Evolutionary conservation across 2,888 invertebrate genomes (phyloP).

Genomic region (Geotrupes spiniger): DNA sequence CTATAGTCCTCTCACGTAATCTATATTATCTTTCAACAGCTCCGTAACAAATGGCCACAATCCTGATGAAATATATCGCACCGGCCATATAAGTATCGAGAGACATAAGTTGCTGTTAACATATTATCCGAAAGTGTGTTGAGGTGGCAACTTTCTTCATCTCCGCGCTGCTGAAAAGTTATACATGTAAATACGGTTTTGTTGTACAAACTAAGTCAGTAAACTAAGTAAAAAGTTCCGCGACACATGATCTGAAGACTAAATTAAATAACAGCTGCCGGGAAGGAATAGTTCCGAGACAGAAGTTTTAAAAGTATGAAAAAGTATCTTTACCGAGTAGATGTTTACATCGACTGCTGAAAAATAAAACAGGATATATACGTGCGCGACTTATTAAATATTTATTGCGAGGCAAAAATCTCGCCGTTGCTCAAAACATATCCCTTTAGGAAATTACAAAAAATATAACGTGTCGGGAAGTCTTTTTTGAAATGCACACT

Average conservation of each 20-base stretch:
- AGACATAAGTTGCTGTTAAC: neutral
- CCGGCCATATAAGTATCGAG: neutral
- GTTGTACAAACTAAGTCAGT: conserved; percentile 5
- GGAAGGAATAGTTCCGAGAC: conserved; percentile 1
- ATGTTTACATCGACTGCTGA: conserved; percentile 1
- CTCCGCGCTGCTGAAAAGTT: neutral
- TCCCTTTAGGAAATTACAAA: too few relatives aligned
- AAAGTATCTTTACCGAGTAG: neutral
- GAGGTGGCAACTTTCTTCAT: conserved; percentile 2
- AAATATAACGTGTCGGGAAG: too few relatives aligned
- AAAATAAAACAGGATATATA: conserved; percentile 3
- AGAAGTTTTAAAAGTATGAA: conserved; percentile 1
- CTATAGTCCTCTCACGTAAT: conserved; percentile 37
- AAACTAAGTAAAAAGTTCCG: conserved; percentile 6
- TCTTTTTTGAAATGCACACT: too few relatives aligned
- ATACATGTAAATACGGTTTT: conserved; percentile 1
- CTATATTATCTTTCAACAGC: conserved; percentile 39
- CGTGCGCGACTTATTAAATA: conserved; percentile 6
- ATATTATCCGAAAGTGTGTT: neutral
- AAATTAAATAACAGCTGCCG: conserved; percentile 5
- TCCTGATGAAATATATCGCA: conserved; percentile 33
- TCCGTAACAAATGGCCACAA: conserved; percentile 36
- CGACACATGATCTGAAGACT: conserved; percentile 3
- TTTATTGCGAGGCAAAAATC: neutral
- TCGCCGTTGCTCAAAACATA: too few relatives aligned